A percentile compares a stretch with the other conserved stretches of the same genome.
phyloP scores from a whole-genome alignment of 2,797 vertebrate species.

The Acridotheres tristis region DNA sequence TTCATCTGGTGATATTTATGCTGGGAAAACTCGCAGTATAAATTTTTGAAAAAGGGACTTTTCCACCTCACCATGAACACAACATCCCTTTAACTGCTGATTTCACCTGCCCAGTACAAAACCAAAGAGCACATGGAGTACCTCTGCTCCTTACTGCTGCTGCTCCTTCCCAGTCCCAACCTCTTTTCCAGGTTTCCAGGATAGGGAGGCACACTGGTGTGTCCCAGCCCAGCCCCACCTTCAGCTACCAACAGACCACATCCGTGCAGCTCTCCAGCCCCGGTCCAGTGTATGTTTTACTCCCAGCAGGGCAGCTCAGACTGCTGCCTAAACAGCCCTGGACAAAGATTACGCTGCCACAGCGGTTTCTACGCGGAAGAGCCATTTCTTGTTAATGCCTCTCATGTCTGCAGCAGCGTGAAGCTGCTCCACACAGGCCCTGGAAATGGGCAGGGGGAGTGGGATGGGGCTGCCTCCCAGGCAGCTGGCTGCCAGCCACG shows the following conservation, averaged over 20 bases:
- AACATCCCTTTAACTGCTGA: accelerated
- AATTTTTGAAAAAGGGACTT: background rate
- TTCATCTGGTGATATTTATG: background rate
- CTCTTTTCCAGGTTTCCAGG: background rate
- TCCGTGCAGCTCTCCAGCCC: accelerated
- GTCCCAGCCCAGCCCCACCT: background rate
- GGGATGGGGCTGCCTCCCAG: background rate
- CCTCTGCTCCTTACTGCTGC: background rate
- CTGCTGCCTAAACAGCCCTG: background rate
- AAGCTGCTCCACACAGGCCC: background rate
- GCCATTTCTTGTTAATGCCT: background rate
- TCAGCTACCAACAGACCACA: background rate
- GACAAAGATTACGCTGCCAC: constrained; percentile 45
- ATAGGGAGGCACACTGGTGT: accelerated
- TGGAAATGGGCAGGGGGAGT: background rate
- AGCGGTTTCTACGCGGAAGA: background rate
- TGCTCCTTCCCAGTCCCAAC: background rate
- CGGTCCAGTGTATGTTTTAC: background rate
- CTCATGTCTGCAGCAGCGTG: background rate
- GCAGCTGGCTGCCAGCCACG: background rate
- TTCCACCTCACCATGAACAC: background rate
- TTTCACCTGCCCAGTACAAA: background rate
- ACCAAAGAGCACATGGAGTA: background rate
- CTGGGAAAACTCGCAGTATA: accelerated
- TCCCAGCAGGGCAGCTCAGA: background rate